phyloP scores from a whole-genome alignment of 2,113 vertebrate genomes.

The Lates calcarifer region DNA sequence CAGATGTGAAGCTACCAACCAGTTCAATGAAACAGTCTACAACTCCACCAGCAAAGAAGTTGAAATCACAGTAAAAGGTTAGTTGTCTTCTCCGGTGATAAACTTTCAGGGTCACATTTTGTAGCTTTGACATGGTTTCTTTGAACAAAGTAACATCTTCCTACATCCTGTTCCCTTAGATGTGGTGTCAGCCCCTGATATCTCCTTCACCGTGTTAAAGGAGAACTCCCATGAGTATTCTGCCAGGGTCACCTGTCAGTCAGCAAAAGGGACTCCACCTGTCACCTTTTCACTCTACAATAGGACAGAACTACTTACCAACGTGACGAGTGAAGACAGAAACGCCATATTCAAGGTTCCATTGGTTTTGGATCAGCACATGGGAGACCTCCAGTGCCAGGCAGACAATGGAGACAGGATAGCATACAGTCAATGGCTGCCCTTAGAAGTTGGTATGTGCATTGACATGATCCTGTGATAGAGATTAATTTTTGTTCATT shows the following conservation, averaged over 20 bases:
- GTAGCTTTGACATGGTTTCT: neutral
- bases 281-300: slow-evolving; percentile 74
- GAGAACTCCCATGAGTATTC: slow-evolving; percentile 24
- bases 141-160: slow-evolving; percentile 2
- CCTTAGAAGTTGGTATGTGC: slow-evolving; percentile 74
- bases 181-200: slow-evolving; percentile 61
- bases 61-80: slow-evolving; percentile 78
- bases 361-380: slow-evolving; percentile 45
- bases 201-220: slow-evolving; percentile 72
- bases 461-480: neutral
- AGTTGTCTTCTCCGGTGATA: neutral
- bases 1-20: slow-evolving; percentile 68
- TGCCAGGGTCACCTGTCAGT: slow-evolving; percentile 66
- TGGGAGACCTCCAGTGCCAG: slow-evolving; percentile 63
- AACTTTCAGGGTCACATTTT: neutral
- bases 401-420: slow-evolving; percentile 59
- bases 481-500: neutral
- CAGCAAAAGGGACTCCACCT: slow-evolving; percentile 59
- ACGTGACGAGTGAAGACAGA: neutral
- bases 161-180: slow-evolving; percentile 57
- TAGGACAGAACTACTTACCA: neutral
- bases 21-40: slow-evolving; percentile 49
- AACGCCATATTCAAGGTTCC: slow-evolving; percentile 53
- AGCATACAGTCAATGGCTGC: slow-evolving; percentile 31
- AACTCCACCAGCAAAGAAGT: slow-evolving; percentile 36